A percentile compares a stretch with the other conserved stretches of the same genome.
These are phyloP conservation scores for Danio tinwini DNA, from an alignment of 2,797 vertebrate genomes.

Conservation along the genomic window DNA sequence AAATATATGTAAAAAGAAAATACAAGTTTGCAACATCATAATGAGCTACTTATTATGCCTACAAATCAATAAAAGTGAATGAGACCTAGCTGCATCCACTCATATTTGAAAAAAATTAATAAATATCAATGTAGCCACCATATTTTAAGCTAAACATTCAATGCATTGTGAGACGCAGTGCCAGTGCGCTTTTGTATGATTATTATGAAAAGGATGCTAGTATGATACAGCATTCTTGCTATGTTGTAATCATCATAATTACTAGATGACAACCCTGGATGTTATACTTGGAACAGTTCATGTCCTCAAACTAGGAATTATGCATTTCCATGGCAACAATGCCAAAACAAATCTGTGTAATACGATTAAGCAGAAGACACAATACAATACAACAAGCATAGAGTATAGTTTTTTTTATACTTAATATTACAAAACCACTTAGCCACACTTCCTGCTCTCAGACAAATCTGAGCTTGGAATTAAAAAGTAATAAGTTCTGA, in stretches of 20 bases:
- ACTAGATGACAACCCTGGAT: background rate
- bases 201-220: background rate
- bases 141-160: background rate
- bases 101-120: too few species aligned
- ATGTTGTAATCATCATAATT: background rate
- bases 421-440: too few species aligned
- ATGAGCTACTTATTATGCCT: too few species aligned
- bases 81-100: too few species aligned
- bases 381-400: background rate
- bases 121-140: background rate
- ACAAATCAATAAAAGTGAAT: too few species aligned
- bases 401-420: too few species aligned
- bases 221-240: background rate
- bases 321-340: constrained; percentile 8
- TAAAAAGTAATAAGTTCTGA: too few species aligned
- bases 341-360: background rate
- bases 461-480: too few species aligned
- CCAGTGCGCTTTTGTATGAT: background rate
- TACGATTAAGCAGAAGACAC: background rate
- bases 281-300: background rate
- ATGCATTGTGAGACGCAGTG: background rate
- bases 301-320: background rate
- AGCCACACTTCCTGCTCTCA: too few species aligned
- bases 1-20: too few species aligned
- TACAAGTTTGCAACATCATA: too few species aligned